A percentile compares a stretch with the other conserved stretches of the same genome.
Evolutionary conservation across 2,113 vertebrate genomes (phyloP).

Genomic region (Engraulis encrasicolus): DNA sequence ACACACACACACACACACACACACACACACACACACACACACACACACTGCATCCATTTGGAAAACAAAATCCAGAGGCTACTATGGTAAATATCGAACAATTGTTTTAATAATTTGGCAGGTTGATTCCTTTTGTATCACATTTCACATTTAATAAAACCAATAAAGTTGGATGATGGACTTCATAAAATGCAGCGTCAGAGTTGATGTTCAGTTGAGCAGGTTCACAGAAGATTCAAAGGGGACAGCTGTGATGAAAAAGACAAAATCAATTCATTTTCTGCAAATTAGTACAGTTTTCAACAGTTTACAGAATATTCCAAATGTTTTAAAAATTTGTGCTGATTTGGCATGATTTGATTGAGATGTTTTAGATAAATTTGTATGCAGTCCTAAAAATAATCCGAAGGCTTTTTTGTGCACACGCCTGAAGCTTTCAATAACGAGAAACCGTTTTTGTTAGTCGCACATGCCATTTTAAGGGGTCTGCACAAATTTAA

Average conservation of each 20-base stretch:
- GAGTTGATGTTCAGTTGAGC: background rate
- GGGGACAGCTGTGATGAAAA: background rate
- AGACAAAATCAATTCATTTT: background rate
- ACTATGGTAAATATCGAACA: background rate
- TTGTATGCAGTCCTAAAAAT: too few relatives aligned
- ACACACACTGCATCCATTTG: background rate
- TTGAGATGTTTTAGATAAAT: too few relatives aligned
- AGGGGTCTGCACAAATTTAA: too few relatives aligned
- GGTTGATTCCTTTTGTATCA: background rate
- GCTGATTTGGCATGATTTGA: too few relatives aligned
- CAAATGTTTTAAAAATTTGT: too few relatives aligned
- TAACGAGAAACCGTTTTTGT: too few relatives aligned
- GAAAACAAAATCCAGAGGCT: background rate
- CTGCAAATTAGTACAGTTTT: too few relatives aligned
- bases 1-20: conserved; percentile 10
- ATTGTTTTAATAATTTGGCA: background rate
- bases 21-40: background rate
- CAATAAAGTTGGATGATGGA: background rate
- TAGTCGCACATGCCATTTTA: too few relatives aligned
- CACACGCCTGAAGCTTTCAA: too few relatives aligned
- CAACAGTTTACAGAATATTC: too few relatives aligned
- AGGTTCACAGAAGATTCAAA: background rate
- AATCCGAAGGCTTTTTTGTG: too few relatives aligned
- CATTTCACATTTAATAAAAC: background rate
- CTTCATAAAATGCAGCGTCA: background rate